Conservation (phyloP, 2,113 vertebrate species). For the Nibea albiflora region DNA sequence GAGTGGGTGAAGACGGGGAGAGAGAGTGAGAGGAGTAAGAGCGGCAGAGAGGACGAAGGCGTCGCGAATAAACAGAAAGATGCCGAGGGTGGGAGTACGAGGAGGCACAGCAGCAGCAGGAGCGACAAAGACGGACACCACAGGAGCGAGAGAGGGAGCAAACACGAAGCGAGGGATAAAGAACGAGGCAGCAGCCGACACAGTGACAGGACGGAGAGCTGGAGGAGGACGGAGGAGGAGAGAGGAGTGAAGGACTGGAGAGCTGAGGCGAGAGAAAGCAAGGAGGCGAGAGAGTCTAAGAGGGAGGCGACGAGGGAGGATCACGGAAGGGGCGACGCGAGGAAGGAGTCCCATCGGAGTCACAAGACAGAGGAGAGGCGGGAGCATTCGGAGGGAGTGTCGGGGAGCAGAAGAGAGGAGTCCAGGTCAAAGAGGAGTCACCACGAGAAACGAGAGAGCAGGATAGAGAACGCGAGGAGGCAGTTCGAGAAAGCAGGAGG, state of each 20-base stretch:
- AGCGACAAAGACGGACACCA: neutral
- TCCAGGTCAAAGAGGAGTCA: slow-evolving; percentile 24
- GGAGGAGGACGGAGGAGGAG: slow-evolving; percentile 50
- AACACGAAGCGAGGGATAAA: neutral
- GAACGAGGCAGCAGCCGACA: slow-evolving; percentile 7
- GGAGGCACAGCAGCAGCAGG: slow-evolving; percentile 40
- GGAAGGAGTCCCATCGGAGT: slow-evolving; percentile 28
- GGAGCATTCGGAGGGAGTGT: neutral
- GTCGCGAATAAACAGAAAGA: slow-evolving; percentile 4
- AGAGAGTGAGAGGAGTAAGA: slow-evolving; percentile 20
- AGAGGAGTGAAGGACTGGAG: slow-evolving; percentile 42
- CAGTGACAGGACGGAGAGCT: slow-evolving; percentile 3
- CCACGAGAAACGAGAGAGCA: slow-evolving; percentile 25
- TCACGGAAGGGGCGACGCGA: neutral
- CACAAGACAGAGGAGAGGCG: neutral
- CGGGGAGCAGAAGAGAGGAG: slow-evolving; percentile 1
- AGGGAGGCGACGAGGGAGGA: neutral
- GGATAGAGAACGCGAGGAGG: slow-evolving; percentile 37
- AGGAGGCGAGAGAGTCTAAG: neutral
- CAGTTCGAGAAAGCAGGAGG: slow-evolving; percentile 34
- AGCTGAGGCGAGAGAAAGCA: slow-evolving; percentile 16
- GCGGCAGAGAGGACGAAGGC: neutral
- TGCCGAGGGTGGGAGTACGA: neutral
- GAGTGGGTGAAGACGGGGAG: neutral
- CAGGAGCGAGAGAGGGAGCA: slow-evolving; percentile 14